Conservation (phyloP, 1,140 invertebrate genomes). For the Papilio aristodemus region DNA sequence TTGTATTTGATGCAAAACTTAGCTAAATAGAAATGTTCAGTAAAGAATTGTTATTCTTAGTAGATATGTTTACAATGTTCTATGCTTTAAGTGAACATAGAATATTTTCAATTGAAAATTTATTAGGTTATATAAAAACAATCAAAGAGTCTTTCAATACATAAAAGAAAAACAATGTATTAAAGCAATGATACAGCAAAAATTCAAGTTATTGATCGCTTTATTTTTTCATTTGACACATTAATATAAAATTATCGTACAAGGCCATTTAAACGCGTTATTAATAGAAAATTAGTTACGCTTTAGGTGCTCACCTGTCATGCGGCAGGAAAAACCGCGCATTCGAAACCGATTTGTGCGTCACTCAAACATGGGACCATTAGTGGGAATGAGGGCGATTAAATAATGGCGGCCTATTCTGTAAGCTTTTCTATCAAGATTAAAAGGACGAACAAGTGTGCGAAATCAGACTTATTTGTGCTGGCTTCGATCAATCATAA, state of each 20-base stretch:
- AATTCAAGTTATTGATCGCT: neutral
- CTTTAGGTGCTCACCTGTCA: slow-evolving; percentile 7
- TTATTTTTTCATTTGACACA: slow-evolving; percentile 1
- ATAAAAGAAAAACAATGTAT: neutral
- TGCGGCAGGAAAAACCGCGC: slow-evolving; percentile 26
- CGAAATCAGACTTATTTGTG: slow-evolving; percentile 37
- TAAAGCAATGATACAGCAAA: neutral
- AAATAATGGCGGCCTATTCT: slow-evolving; percentile 27
- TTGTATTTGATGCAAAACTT: neutral
- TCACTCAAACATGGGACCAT: slow-evolving; percentile 14
- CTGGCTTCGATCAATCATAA: slow-evolving; percentile 46
- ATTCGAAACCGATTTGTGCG: slow-evolving; percentile 31
- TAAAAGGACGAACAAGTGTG: slow-evolving; percentile 18
- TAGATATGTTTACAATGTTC: neutral
- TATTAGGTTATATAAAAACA: neutral
- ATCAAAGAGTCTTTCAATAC: slow-evolving; percentile 4
- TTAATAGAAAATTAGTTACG: slow-evolving; percentile 30
- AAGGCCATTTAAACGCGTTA: slow-evolving; percentile 10
- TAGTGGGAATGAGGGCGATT: slow-evolving; percentile 26
- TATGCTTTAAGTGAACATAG: neutral
- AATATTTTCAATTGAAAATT: neutral
- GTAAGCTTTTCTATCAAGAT: slow-evolving; percentile 13
- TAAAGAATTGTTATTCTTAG: neutral
- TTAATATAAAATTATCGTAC: slow-evolving; percentile 7
- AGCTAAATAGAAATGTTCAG: neutral